phyloP scores from a whole-genome alignment of 2,888 invertebrate species.

The Prenolepis imparis region DNA sequence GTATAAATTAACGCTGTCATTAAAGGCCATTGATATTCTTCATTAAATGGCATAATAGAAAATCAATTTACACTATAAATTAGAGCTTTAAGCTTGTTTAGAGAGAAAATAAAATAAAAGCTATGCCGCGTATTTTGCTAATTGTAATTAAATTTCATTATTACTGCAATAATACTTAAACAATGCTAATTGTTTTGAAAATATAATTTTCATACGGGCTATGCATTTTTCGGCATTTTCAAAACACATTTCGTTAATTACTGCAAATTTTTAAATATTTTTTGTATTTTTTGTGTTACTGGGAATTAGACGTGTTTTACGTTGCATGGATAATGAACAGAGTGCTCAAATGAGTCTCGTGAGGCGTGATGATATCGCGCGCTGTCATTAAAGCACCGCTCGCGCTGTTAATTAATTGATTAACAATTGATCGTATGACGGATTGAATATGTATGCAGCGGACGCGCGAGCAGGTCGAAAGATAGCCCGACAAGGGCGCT shows the following conservation, averaged over 20 bases:
- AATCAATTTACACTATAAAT: not conserved
- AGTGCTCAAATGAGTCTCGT: conserved; percentile 54
- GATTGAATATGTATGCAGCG: conserved; percentile 55
- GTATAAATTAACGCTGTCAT: not conserved
- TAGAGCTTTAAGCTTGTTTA: not conserved
- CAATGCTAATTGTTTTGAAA: not conserved
- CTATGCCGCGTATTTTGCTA: not conserved
- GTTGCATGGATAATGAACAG: conserved; percentile 46
- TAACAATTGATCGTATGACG: conserved; percentile 56
- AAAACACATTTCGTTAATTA: not conserved
- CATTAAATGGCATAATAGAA: not conserved
- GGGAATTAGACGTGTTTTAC: conserved; percentile 26
- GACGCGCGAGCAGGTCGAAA: conserved; percentile 45
- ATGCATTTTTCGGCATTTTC: not conserved
- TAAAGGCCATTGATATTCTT: not conserved
- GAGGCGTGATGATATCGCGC: conserved; percentile 44
- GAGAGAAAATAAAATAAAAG: not conserved
- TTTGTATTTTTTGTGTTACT: not conserved
- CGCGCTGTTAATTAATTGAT: conserved; percentile 56
- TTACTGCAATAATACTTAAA: not conserved
- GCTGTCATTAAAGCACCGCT: conserved; percentile 53
- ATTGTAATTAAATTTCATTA: not conserved
- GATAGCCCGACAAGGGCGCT: conserved; percentile 53
- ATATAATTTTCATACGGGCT: not conserved
- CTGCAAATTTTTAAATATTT: not conserved